phyloP scores from a whole-genome alignment of 2,113 vertebrate genomes.

The Hypanus sabinus region DNA sequence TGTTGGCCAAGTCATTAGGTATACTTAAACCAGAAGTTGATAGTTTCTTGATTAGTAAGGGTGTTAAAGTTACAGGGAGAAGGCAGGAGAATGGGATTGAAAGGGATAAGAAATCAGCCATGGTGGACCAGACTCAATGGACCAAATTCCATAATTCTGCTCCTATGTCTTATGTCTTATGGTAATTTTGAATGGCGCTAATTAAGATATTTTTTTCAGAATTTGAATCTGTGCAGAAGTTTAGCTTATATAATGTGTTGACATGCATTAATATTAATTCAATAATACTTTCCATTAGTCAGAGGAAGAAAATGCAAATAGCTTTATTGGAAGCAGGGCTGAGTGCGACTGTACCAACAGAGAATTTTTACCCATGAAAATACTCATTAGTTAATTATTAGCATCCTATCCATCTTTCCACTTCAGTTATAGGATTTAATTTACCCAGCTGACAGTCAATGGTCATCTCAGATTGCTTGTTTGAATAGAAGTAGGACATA shows the following conservation, averaged over 20 bases:
- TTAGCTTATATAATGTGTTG: background rate
- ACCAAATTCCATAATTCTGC: too few species aligned
- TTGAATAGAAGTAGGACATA: background rate
- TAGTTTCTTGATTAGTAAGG: too few species aligned
- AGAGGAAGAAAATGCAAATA: background rate
- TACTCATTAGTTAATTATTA: background rate
- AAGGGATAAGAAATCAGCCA: too few species aligned
- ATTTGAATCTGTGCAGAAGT: background rate
- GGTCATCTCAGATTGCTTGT: background rate
- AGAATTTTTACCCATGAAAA: background rate
- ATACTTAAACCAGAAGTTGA: too few species aligned
- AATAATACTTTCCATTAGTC: background rate
- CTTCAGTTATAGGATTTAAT: background rate
- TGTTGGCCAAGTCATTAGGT: too few species aligned
- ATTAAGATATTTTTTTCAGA: background rate
- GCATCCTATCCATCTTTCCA: background rate
- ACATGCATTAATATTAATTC: background rate
- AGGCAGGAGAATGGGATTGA: too few species aligned
- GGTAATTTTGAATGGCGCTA: too few species aligned
- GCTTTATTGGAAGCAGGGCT: background rate
- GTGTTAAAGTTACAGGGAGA: too few species aligned
- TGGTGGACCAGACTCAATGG: too few species aligned
- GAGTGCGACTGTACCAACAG: background rate
- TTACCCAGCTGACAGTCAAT: background rate
- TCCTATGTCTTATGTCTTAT: too few species aligned